Evolutionary conservation across 2,888 invertebrate genomes (phyloP).

Genomic region (Unio pictorum): DNA sequence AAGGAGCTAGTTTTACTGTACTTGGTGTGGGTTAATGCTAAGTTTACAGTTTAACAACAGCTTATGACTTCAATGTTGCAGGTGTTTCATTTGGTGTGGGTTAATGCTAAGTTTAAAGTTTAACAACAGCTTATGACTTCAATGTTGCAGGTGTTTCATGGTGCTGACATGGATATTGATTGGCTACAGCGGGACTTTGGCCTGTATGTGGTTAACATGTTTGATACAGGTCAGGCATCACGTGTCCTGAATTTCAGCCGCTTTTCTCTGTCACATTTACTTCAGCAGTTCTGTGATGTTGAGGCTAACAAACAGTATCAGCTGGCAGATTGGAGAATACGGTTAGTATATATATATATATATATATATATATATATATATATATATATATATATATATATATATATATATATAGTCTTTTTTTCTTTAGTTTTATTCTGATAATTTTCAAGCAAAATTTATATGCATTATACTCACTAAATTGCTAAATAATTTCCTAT

Average conservation of each 20-base stretch:
- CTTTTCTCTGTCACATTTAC: conserved; percentile 82
- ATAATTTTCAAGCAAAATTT: too few species aligned
- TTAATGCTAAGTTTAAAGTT: too few species aligned
- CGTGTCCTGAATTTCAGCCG: conserved; percentile 80
- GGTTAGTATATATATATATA: conserved; percentile 70
- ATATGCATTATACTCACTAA: too few species aligned
- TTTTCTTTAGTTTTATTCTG: background rate
- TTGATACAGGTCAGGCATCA: conserved; percentile 94
- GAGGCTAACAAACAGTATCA: conserved; percentile 92
- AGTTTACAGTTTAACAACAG: too few species aligned
- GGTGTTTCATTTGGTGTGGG: conserved; percentile 81
- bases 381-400: too few species aligned
- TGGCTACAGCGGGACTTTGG: conserved; percentile 98
- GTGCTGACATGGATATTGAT: conserved; percentile 87
- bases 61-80: conserved; percentile 60
- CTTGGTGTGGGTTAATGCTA: too few species aligned
- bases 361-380: background rate
- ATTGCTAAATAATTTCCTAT: too few species aligned
- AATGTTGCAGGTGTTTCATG: conserved; percentile 85
- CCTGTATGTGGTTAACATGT: conserved; percentile 95
- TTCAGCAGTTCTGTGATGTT: conserved; percentile 84
- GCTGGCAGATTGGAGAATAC: conserved; percentile 94
- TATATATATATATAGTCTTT: background rate
- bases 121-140: too few species aligned
- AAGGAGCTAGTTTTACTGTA: too few species aligned